Percentiles rank a stretch among this genome's conserved stretches.
These are phyloP conservation scores for Tyto alba DNA, from an alignment of 2,113 vertebrate genomes.

Conservation along the genomic window DNA sequence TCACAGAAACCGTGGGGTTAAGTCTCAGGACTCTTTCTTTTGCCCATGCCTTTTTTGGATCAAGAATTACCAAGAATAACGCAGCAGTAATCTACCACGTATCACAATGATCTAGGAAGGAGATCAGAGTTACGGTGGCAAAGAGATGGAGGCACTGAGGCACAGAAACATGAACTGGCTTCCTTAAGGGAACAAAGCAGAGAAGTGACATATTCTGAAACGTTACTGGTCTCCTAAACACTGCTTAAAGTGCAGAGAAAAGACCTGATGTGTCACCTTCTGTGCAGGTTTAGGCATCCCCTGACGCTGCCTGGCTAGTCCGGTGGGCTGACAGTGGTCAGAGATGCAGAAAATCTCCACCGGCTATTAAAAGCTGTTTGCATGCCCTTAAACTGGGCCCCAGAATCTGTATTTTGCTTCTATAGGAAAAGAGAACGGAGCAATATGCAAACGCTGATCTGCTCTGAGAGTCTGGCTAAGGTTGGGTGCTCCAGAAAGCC, in stretches of 20 bases:
- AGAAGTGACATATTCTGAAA: not conserved
- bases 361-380: not conserved
- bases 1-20: not conserved
- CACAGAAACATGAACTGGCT: not conserved
- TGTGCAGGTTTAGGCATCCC: not conserved
- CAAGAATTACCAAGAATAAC: not conserved
- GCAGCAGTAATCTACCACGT: not conserved
- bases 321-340: too few species aligned
- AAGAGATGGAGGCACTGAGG: not conserved
- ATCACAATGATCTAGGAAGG: not conserved
- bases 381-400: not conserved
- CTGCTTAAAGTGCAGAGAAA: not conserved
- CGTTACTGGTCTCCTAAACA: not conserved
- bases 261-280: not conserved
- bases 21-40: not conserved
- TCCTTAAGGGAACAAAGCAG: not conserved
- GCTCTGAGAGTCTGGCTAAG: not conserved
- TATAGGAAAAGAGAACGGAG: not conserved
- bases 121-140: not conserved
- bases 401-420: not conserved
- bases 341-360: not conserved
- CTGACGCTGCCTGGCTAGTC: not conserved
- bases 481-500: not conserved
- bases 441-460: not conserved
- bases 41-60: not conserved